A percentile compares a stretch with the other conserved stretches of the same genome.
Conservation (phyloP, 2,888 invertebrate species). For the Heliothis peltigera region DNA sequence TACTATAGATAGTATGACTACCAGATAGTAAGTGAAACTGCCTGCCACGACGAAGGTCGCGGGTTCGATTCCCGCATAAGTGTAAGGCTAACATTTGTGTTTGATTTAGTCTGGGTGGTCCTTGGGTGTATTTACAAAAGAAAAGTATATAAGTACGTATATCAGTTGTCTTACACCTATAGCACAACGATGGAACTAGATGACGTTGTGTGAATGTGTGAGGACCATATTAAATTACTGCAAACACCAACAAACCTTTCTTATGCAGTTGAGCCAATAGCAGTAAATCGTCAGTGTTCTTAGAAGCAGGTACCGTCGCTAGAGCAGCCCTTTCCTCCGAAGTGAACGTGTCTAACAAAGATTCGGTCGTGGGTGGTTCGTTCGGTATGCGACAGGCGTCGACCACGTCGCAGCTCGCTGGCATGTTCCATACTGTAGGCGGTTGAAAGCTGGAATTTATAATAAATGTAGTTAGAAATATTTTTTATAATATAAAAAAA, state of each 20-base stretch:
- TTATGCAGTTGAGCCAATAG: conserved; percentile 92
- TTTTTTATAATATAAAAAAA: too few species aligned
- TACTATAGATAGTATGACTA: too few species aligned
- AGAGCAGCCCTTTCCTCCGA: conserved; percentile 92
- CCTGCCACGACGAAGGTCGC: too few species aligned
- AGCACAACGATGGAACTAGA: too few species aligned
- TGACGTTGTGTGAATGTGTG: too few species aligned
- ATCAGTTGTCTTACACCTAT: background rate
- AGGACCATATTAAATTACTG: too few species aligned
- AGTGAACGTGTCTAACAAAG: conserved; percentile 91
- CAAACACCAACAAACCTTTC: conserved; percentile 76
- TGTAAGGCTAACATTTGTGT: too few species aligned
- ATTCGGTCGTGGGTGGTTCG: conserved; percentile 75
- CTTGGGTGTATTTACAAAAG: too few species aligned
- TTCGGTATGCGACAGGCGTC: conserved; percentile 71
- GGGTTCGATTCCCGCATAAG: too few species aligned
- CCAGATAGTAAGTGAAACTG: too few species aligned
- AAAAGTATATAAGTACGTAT: too few species aligned
- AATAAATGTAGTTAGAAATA: background rate
- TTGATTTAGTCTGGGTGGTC: too few species aligned
- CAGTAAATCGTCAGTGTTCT: conserved; percentile 93
- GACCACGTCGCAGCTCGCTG: conserved; percentile 78
- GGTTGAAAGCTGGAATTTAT: conserved; percentile 83
- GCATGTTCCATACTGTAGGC: conserved; percentile 83
- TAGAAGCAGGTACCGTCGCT: conserved; percentile 93